Conservation (phyloP, 2,797 vertebrate genomes). For the Amazona ochrocephala region DNA sequence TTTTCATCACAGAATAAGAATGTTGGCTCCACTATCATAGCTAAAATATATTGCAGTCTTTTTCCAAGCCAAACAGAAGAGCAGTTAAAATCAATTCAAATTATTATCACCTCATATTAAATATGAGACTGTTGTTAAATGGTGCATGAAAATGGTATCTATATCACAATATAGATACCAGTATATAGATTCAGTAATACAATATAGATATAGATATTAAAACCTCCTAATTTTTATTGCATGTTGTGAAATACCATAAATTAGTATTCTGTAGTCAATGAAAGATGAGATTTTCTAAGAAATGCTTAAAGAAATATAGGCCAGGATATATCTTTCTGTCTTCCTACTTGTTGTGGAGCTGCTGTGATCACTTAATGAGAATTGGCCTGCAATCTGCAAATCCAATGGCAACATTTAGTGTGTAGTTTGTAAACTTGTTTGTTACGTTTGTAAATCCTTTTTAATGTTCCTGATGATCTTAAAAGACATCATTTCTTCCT, state of each 20-base stretch:
- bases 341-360: neutral
- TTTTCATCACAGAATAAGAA: neutral
- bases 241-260: neutral
- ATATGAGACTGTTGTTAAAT: neutral
- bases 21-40: neutral
- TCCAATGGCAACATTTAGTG: neutral
- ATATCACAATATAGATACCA: neutral
- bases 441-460: constrained; percentile 15
- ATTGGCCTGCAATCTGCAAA: neutral
- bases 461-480: neutral
- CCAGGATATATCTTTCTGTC: neutral
- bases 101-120: neutral
- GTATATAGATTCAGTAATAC: neutral
- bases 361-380: neutral
- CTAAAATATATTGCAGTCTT: neutral
- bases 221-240: neutral
- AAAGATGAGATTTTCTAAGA: neutral
- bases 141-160: neutral
- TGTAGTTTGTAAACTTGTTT: neutral
- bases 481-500: neutral
- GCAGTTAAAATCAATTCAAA: neutral
- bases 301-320: neutral
- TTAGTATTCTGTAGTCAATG: neutral
- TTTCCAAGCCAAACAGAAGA: neutral
- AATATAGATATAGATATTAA: neutral